Base-by-base conservation (phyloP, 2,888 invertebrate genomes). In the Andrena minutula region DNA sequence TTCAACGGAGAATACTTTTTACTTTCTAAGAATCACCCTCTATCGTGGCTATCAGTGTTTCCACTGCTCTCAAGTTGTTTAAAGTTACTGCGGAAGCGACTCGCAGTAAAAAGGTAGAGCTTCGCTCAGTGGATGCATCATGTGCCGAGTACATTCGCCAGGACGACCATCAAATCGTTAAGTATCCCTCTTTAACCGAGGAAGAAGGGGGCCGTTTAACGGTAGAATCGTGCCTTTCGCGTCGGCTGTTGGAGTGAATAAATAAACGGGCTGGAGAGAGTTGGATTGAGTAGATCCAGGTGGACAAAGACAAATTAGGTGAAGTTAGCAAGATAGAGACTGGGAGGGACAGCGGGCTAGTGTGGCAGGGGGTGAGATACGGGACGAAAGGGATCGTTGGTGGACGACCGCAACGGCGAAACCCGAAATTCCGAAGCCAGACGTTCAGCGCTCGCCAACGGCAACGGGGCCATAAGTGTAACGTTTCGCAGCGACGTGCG, bases 381-480 rank as follows among this genome's bases (percentile, higher is more conserved):
- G 75, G 66, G 69, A 61, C 26, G 66, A 68, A 65, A 74, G 60
- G 84, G 71, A 83, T 71, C 72, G 75, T 49, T 35, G 74, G 79
- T 26, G 73, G 73, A 60, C 72, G 76, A 88, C 86, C 88, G 65
- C 87, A 84, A 77, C 70, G 73, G 75, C 60, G 74, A 56, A 79
- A 83, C 76, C 80, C 28, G 79, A 78, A 84, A 84, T 78, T 84
- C 70, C 79, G 69, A 81, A 82, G 75, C 49, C 79, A 73, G 88
- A 84, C 82, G 83, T 86, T 87, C 82, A 32, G 64, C 66, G 61
- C 60, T 73, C 80, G 86, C 82, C 79, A 83, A 88, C 85, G 86
- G 88, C 90, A 83, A 73, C 82, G 89, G 89, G 89, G 85, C 87
- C 87, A 85, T 90, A 90, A 91, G 89, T 87, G 91, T 87, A 84